Percentiles rank a stretch among this genome's conserved stretches.
phyloP scores from a whole-genome alignment of 2,113 vertebrate species.

The Bubalus kerabau region DNA sequence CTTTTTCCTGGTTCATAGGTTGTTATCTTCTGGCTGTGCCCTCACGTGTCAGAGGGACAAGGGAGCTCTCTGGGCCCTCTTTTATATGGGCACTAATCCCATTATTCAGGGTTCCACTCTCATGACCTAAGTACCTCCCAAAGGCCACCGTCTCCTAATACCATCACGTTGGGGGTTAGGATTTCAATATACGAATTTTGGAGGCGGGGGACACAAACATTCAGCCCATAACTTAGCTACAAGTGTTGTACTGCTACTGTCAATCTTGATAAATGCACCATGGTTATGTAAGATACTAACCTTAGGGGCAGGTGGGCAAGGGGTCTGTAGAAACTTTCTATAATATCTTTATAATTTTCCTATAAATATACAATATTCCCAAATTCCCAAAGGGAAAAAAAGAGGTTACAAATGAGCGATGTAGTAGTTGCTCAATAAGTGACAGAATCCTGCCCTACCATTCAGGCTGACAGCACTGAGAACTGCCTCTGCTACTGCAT shows the following conservation, averaged over 20 bases:
- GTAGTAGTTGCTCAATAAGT: background rate
- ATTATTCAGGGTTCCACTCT: background rate
- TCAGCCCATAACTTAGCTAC: background rate
- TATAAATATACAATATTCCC: background rate
- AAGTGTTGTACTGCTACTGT: background rate
- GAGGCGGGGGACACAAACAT: background rate
- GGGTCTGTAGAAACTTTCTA: background rate
- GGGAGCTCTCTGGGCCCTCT: background rate
- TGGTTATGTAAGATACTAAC: background rate
- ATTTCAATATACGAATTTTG: background rate
- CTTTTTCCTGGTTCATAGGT: background rate
- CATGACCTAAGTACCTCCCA: background rate
- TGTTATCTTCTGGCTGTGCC: background rate
- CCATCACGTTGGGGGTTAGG: background rate
- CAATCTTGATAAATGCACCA: background rate
- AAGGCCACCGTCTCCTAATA: background rate
- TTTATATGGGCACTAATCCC: background rate
- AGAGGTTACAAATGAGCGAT: background rate
- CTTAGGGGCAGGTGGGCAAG: background rate
- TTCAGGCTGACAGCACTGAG: background rate
- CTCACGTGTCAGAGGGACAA: background rate
- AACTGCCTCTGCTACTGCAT: background rate
- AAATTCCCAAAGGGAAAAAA: background rate
- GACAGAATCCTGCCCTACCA: too few relatives aligned
- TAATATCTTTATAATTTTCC: background rate